A percentile compares a stretch with the other conserved stretches of the same genome.
Conservation (phyloP, 2,113 vertebrate species). For the Anarrhichthys ocellatus region DNA sequence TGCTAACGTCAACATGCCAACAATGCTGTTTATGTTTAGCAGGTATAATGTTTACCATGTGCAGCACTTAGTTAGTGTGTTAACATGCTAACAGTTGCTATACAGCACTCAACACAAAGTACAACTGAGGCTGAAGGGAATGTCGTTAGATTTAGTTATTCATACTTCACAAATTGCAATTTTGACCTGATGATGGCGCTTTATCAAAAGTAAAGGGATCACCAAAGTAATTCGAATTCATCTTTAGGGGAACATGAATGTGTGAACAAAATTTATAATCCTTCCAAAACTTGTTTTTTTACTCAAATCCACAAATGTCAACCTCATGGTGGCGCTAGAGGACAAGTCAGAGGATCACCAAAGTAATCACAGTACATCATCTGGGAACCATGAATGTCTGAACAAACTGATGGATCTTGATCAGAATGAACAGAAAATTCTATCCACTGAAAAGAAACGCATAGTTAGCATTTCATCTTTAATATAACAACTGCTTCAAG, state of each 20-base stretch:
- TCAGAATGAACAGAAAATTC: not conserved
- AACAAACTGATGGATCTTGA: not conserved
- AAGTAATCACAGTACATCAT: not conserved
- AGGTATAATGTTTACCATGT: not conserved
- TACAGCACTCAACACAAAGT: not conserved
- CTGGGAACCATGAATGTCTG: not conserved
- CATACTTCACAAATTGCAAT: not conserved
- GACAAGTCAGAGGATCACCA: not conserved
- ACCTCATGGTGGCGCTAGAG: not conserved
- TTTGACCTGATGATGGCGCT: not conserved
- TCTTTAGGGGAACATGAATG: not conserved
- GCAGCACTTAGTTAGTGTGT: not conserved
- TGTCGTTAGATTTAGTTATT: not conserved
- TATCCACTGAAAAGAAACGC: not conserved
- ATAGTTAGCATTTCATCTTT: constrained; percentile 54
- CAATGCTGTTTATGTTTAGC: not conserved
- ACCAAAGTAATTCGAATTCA: not conserved
- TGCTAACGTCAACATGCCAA: not conserved
- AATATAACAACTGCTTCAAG: constrained; percentile 58
- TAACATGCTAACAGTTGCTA: not conserved
- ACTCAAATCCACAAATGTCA: not conserved
- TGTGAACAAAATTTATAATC: not conserved
- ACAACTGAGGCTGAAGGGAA: not conserved
- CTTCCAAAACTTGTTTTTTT: not conserved
- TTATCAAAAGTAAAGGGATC: not conserved